phyloP scores from a whole-genome alignment of 2,113 vertebrate genomes.

The Petromus typicus region DNA sequence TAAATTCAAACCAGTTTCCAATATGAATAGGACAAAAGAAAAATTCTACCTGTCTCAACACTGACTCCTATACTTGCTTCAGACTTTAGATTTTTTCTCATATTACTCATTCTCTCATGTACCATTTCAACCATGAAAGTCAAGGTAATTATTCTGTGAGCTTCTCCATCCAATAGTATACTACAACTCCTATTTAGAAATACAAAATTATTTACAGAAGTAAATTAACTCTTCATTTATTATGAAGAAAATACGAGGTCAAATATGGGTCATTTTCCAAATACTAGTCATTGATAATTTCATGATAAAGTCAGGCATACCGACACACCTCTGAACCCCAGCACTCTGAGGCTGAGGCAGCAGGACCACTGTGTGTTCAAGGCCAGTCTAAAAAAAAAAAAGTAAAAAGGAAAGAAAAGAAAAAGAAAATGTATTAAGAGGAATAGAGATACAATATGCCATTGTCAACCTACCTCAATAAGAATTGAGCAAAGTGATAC shows the following conservation, averaged over 20 bases:
- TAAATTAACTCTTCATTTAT: constrained; percentile 12
- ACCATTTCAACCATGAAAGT: not conserved
- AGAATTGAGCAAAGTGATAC: not conserved
- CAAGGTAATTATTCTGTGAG: not conserved
- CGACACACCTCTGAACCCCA: not conserved
- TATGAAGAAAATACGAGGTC: not conserved
- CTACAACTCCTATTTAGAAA: not conserved
- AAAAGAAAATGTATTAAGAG: not conserved
- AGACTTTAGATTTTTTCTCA: not conserved
- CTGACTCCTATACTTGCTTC: not conserved
- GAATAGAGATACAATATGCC: not conserved
- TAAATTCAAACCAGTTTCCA: not conserved
- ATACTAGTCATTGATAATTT: not conserved
- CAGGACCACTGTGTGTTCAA: not conserved
- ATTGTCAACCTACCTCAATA: not conserved
- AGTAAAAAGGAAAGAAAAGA: not conserved
- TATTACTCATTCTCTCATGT: not conserved
- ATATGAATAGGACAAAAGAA: not conserved
- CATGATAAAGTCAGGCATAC: not conserved
- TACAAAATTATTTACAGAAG: not conserved
- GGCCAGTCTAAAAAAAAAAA: not conserved
- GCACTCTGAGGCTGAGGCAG: not conserved
- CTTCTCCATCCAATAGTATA: not conserved
- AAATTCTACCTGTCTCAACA: not conserved
- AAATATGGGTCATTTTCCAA: too few relatives aligned